Conservation (phyloP, 2,797 vertebrate species). For the Anisognathus igniventris region DNA sequence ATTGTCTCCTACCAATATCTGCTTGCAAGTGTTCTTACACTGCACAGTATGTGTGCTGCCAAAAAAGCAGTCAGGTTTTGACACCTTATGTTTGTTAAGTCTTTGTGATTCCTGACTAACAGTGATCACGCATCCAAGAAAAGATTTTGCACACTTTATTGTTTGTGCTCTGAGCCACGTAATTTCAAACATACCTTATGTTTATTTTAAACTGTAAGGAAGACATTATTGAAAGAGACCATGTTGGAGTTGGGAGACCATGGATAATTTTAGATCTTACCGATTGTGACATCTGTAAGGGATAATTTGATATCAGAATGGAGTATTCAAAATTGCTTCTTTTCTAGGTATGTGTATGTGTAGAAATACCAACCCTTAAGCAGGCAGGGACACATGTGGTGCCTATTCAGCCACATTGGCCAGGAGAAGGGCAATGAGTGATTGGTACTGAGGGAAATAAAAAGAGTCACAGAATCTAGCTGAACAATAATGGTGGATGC, state of each 20-base stretch:
- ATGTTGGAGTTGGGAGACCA: not conserved
- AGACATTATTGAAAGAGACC: not conserved
- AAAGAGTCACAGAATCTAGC: not conserved
- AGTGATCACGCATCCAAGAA: not conserved
- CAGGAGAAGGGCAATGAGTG: not conserved
- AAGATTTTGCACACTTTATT: not conserved
- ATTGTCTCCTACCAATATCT: constrained; percentile 6
- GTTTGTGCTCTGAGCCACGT: not conserved
- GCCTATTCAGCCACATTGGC: not conserved
- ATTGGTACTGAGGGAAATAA: not conserved
- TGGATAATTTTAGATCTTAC: not conserved
- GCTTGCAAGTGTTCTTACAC: not conserved
- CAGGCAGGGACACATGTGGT: not conserved
- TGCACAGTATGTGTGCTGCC: not conserved
- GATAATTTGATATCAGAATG: not conserved
- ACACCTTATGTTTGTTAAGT: not conserved
- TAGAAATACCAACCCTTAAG: not conserved
- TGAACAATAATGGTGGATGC: not conserved
- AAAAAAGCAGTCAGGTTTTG: not conserved
- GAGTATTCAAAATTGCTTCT: not conserved
- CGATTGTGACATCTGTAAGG: not conserved
- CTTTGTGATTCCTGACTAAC: not conserved
- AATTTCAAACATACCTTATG: not conserved
- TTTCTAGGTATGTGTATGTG: not conserved
- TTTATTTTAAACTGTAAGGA: not conserved